Evolutionary conservation across 2,888 invertebrate species (phyloP), one percentile per base, ranked within the genome.

Genomic region (Pyrgus malvae): DNA sequence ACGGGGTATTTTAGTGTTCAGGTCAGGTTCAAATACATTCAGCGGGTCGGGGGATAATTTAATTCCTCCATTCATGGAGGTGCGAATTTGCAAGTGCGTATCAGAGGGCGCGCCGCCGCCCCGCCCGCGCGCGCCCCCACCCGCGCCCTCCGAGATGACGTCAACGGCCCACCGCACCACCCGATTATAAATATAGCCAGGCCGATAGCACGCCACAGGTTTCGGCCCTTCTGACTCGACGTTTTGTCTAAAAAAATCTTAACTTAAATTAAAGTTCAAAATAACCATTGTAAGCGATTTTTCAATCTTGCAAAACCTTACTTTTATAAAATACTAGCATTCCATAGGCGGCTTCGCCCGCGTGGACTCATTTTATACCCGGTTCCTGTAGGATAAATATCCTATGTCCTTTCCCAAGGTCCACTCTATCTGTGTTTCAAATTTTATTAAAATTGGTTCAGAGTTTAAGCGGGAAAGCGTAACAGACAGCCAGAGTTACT

Each of bases 71-170:
- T 88, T 89, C 85, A 88, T 86, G 76, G 79, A 83, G 85, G 85
- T 85, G 86, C 80, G 81, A 89, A 86, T 86, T 87, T 80, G 83
- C 80, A 83, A 88, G 87, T 86, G 86, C 87, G 88, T 89, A 86
- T 74, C 69, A 78, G 80, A 82, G 83, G 86, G 70, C 68, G 67
- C 64, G 64, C 62, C 66, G 55, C 64, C 65, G 63, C 56, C 58
- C 68, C 61, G 55, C 62, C 63, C 64, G 58, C 62, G 58, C 62
- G 49, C 60, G 59, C 67, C 55, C 70, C 67, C 65, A 62, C 61
- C 65, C 69, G 65, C 65, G 58, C 67, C 72, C 74, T 74, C 68
- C 67, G 63, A 69, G 69, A 78, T 89, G 89, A 89, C 89, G 89
- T 88, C 88, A 88, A 83, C 80, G 68, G 74, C 80, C 83, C 87